These are phyloP conservation scores for Labeo calbasu DNA, from an alignment of 2,797 vertebrate species.

Conservation along the genomic window DNA sequence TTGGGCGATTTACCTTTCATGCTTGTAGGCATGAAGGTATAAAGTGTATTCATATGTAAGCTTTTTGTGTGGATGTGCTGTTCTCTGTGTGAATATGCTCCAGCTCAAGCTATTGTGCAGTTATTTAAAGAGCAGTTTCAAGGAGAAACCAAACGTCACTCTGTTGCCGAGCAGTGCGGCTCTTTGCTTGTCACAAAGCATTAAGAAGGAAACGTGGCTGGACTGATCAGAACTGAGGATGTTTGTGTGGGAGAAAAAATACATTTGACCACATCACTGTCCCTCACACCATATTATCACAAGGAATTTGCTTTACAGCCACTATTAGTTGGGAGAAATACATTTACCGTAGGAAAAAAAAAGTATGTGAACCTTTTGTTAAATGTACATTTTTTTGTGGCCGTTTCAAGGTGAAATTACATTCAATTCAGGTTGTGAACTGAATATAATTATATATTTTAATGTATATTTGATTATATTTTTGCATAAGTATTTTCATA, in stretches of 20 bases:
- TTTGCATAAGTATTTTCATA: not conserved
- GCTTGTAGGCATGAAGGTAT: conserved; percentile 20
- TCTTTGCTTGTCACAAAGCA: conserved; percentile 58
- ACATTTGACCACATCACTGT: not conserved
- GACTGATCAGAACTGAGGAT: conserved; percentile 38
- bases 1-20: conserved; percentile 40
- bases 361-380: not conserved
- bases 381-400: not conserved
- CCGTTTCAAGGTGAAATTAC: not conserved
- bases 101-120: conserved; percentile 37
- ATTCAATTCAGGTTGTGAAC: not conserved
- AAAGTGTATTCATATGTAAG: conserved; percentile 23
- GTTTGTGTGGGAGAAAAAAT: conserved; percentile 34
- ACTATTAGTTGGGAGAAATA: not conserved
- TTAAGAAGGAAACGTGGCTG: conserved; percentile 52
- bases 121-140: conserved; percentile 53
- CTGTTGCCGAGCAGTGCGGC: conserved; percentile 33
- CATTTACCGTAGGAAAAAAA: not conserved
- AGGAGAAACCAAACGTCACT: conserved; percentile 41
- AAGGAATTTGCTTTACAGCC: not conserved
- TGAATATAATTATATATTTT: not conserved
- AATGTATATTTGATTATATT: not conserved
- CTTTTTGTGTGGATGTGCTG: conserved; percentile 23
- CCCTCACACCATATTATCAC: not conserved
- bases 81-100: conserved; percentile 14